phyloP scores from a whole-genome alignment of 2,113 vertebrate genomes.

The Carassius auratus region DNA sequence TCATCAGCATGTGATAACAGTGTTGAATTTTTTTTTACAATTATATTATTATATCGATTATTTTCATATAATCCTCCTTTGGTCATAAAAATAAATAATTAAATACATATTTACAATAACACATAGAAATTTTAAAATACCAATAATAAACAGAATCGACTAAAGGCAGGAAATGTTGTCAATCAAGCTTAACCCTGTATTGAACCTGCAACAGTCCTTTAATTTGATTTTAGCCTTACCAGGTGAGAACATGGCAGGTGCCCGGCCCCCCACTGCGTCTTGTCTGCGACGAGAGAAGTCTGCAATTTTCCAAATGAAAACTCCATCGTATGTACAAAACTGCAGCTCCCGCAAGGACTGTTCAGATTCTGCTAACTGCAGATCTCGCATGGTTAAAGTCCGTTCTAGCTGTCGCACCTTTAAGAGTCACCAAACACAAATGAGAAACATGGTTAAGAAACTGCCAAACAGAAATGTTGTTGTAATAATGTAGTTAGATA shows the following conservation, averaged over 20 bases:
- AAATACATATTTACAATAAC: background rate
- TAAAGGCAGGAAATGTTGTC: background rate
- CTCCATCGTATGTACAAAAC: conserved; percentile 87
- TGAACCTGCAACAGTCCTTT: background rate
- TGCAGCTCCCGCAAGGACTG: conserved; percentile 86
- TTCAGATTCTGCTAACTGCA: conserved; percentile 89
- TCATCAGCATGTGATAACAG: background rate
- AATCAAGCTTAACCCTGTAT: background rate
- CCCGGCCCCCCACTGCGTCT: conserved; percentile 88
- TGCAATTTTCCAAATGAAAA: conserved; percentile 95
- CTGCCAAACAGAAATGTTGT: background rate
- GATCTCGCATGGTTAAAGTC: conserved; percentile 88
- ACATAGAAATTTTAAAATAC: too few species aligned
- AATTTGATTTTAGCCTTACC: conserved; percentile 71
- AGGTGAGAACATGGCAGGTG: conserved; percentile 96
- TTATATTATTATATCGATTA: background rate
- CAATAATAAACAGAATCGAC: background rate
- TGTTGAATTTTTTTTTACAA: background rate
- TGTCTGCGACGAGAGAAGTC: conserved; percentile 92
- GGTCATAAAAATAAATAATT: background rate
- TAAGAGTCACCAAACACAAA: background rate
- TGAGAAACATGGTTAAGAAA: background rate
- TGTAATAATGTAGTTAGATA: background rate
- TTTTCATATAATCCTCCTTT: background rate
- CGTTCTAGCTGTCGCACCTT: conserved; percentile 95